phyloP scores from a whole-genome alignment of 2,797 vertebrate genomes.

The Schizothorax lantsangensis region DNA sequence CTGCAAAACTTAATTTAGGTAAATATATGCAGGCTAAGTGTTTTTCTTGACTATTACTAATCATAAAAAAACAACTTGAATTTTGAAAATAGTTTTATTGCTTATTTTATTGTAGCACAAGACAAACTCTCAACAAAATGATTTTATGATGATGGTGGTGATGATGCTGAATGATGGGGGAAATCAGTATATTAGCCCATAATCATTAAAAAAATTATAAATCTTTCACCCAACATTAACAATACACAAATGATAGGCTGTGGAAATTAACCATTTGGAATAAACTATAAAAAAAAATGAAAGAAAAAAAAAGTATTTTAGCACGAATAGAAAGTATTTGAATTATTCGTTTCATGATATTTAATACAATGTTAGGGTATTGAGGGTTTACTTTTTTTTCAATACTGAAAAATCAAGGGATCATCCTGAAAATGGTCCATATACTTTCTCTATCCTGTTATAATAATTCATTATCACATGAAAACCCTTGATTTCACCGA shows the following conservation, averaged over 20 bases:
- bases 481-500: conserved; percentile 31
- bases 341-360: not conserved
- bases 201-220: not conserved
- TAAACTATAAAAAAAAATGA: not conserved
- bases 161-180: not conserved
- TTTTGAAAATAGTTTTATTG: not conserved
- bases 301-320: not conserved
- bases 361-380: not conserved
- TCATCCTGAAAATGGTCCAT: not conserved
- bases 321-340: not conserved
- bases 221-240: not conserved
- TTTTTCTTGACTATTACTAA: not conserved
- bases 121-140: not conserved
- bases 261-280: not conserved
- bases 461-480: not conserved
- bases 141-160: not conserved
- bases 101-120: not conserved
- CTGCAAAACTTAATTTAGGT: not conserved
- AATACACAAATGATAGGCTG: not conserved
- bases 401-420: not conserved
- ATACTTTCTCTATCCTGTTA: not conserved
- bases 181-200: not conserved
- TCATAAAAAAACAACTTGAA: not conserved
- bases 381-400: not conserved
- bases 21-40: not conserved